Evolutionary conservation across 2,888 invertebrate genomes (phyloP), one percentile per base, ranked within the genome.

Genomic region (Oegoconia quadripuncta): DNA sequence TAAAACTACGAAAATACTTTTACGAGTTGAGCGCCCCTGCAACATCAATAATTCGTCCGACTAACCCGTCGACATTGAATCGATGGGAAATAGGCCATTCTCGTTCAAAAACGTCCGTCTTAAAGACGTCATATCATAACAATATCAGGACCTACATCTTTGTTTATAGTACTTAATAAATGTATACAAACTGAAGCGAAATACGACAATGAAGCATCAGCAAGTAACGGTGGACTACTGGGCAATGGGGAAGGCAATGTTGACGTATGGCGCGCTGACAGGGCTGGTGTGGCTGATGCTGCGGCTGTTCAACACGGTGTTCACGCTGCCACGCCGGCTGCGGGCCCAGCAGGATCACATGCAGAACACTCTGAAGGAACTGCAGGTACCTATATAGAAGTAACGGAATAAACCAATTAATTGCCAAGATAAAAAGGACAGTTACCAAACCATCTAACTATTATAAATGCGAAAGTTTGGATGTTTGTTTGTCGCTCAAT

Each of bases 191-290:
- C n/a, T n/a, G n/a, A n/a, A n/a, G n/a, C n/a, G n/a, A n/a, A n/a
- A n/a, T n/a, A 18, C 8, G 1, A 26, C 16, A 30, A 92, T 92
- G 92, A 90, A 90, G 64, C 74, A 89, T 46, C 92, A 93, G 70
- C 89, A 92, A 88, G 91, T 93, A 0, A 86, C 87, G 14, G 91
- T 93, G 20, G 91, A 93, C 65, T 88, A 90, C 46, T 90, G 90
- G 88, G 89, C 89, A 44, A 93, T 93, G 92, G 72, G 89, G 0
- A 88, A 89, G 57, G 89, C 91, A 0, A 91, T 92, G 66, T 60
- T 89, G 25, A 88, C 89, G 9, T 93, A 93, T 57, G 79, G 91
- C 31, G 83, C 82, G 0, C 64, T 93, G 32, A 91, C 92, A 0
- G 89, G 88, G 12, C 69, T 90, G 13, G 90, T 89, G 9, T 93